phyloP scores from a whole-genome alignment of 2,797 vertebrate species.

The Pantherophis alleghaniensis region DNA sequence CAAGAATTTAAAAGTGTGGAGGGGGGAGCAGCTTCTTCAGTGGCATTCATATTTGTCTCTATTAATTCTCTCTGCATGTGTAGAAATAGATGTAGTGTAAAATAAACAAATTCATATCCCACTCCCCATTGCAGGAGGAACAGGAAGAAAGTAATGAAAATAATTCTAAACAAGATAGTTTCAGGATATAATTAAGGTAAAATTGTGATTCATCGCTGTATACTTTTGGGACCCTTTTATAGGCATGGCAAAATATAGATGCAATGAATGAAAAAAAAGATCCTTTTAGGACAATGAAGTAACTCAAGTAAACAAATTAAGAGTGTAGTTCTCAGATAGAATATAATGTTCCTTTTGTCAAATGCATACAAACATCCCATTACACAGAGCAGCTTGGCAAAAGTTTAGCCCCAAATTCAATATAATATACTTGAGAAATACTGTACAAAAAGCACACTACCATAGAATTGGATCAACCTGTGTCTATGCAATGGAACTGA shows the following conservation, averaged over 20 bases:
- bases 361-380: background rate
- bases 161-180: background rate
- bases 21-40: background rate
- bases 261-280: background rate
- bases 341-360: background rate
- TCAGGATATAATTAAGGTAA: background rate
- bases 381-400: background rate
- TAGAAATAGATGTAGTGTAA: background rate
- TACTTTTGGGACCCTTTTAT: background rate
- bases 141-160: background rate
- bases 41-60: background rate
- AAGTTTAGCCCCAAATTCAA: background rate
- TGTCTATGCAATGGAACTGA: background rate
- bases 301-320: background rate
- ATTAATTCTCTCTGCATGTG: background rate
- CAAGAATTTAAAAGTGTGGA: background rate
- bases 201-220: background rate
- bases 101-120: background rate
- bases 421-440: background rate
- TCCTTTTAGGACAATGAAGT: background rate
- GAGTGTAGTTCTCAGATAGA: background rate
- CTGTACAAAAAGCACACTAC: background rate
- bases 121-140: background rate
- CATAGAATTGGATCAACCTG: background rate
- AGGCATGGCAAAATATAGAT: background rate